phyloP scores from a whole-genome alignment of 2,797 vertebrate genomes.

The Manis javanica region DNA sequence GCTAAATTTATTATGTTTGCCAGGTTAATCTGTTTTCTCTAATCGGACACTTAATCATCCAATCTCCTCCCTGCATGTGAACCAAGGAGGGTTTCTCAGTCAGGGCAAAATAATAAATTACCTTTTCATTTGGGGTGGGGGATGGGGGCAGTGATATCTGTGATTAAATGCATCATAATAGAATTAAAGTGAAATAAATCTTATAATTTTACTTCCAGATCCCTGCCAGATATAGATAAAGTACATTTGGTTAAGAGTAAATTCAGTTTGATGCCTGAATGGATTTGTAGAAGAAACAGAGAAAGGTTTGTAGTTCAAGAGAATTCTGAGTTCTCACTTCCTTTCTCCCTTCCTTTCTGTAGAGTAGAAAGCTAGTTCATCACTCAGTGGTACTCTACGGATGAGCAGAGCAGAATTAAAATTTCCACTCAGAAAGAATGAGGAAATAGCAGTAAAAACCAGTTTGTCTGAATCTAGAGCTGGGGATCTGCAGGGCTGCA shows the following conservation, averaged over 20 bases:
- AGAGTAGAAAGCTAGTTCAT: neutral
- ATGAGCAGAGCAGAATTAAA: neutral
- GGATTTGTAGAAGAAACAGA: conserved; percentile 36
- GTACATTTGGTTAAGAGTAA: conserved; percentile 50
- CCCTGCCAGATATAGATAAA: conserved; percentile 65
- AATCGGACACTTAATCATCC: conserved; percentile 81
- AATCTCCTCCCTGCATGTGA: conserved; percentile 61
- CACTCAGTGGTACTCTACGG: neutral
- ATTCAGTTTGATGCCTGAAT: neutral
- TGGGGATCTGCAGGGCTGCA: neutral
- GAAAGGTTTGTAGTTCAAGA: neutral
- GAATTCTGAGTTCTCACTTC: neutral
- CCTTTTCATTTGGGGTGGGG: conserved; percentile 58
- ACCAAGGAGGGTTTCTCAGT: conserved; percentile 56
- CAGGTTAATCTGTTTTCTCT: conserved; percentile 82
- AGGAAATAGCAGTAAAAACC: neutral
- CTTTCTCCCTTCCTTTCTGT: neutral
- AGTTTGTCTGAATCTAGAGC: neutral
- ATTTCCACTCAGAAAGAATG: conserved; percentile 2
- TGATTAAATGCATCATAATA: conserved; percentile 77
- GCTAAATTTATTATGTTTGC: conserved; percentile 80
- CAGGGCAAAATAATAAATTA: conserved; percentile 74
- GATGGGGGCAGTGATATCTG: conserved; percentile 40
- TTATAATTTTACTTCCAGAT: conserved; percentile 69
- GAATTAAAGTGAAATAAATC: conserved; percentile 79